Evolutionary conservation across 1,140 invertebrate genomes (phyloP).

Genomic region (Macrostomum lignano): DNA sequence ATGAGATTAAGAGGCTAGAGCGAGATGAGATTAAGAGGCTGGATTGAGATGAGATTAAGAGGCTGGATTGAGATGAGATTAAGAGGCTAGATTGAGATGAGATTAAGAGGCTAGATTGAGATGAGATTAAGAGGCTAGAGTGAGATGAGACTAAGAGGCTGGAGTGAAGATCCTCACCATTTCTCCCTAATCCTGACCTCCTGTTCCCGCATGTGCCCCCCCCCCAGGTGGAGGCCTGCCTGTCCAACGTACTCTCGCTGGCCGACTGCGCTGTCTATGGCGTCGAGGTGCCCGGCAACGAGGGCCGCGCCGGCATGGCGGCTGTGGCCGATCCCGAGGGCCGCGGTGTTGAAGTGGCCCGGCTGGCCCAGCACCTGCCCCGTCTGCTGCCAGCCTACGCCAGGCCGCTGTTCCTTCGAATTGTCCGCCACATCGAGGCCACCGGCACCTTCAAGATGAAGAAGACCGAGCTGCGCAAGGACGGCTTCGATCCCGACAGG

Average conservation of each 20-base stretch:
- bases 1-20: too few relatives aligned
- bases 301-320: conserved; percentile 80
- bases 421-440: conserved; percentile 48
- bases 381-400: conserved; percentile 49
- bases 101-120: too few relatives aligned
- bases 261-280: conserved; percentile 74
- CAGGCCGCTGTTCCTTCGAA: conserved; percentile 52
- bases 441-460: conserved; percentile 78
- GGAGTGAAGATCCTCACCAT: too few relatives aligned
- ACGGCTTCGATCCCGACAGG: conserved; percentile 55
- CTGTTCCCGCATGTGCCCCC: too few relatives aligned
- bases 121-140: too few relatives aligned
- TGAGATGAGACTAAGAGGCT: too few relatives aligned
- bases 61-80: too few relatives aligned
- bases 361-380: conserved; percentile 13
- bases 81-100: too few relatives aligned
- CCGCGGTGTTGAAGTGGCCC: conserved; percentile 12
- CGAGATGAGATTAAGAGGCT: too few relatives aligned
- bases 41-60: too few relatives aligned
- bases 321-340: conserved; percentile 49
- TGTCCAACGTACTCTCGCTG: conserved; percentile 45
- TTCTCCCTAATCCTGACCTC: too few relatives aligned
- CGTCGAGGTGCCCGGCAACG: conserved; percentile 44
- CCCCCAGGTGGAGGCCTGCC: not conserved
- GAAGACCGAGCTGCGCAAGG: conserved; percentile 63